Evolutionary conservation across 2,888 invertebrate species (phyloP).

Genomic region (Pachycephus smyrnensis): DNA sequence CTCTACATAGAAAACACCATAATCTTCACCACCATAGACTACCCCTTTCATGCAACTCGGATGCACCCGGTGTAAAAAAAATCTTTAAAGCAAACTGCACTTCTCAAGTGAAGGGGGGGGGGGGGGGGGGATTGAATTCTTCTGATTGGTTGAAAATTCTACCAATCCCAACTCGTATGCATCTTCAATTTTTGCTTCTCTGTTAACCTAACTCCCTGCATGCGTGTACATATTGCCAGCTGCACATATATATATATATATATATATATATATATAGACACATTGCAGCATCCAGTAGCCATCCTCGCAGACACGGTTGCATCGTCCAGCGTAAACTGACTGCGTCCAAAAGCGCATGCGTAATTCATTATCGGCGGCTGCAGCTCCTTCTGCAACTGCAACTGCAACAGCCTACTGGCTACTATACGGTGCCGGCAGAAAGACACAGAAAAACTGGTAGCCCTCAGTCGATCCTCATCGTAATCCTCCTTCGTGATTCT

Average conservation of each 20-base stretch:
- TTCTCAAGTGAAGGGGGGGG: conserved; percentile 18
- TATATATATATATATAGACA: too few species aligned
- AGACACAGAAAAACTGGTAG: conserved; percentile 52
- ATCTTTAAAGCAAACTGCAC: conserved; percentile 7
- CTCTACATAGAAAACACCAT: too few species aligned
- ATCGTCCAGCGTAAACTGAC: too few species aligned
- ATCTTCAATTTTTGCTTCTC: background rate
- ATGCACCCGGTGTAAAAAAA: conserved; percentile 2
- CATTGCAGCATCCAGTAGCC: too few species aligned
- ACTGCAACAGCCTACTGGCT: too few species aligned
- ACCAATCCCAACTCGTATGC: too few species aligned
- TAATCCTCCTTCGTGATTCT: conserved; percentile 1
- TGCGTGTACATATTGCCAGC: conserved; percentile 28
- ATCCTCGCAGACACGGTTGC: too few species aligned
- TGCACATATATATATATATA: too few species aligned
- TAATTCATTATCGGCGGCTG: conserved; percentile 1
- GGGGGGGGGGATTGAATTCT: conserved; percentile 54
- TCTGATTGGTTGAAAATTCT: conserved; percentile 50
- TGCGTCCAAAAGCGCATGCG: conserved; percentile 13
- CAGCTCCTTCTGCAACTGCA: too few species aligned
- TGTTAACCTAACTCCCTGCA: conserved; percentile 9
- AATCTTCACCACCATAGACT: too few species aligned
- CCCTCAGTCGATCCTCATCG: conserved; percentile 34
- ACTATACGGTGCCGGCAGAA: background rate
- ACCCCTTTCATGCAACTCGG: background rate